Percentiles rank a stretch among this genome's conserved stretches.
Conservation (phyloP, 2,888 invertebrate species). For the Formica aserva region DNA sequence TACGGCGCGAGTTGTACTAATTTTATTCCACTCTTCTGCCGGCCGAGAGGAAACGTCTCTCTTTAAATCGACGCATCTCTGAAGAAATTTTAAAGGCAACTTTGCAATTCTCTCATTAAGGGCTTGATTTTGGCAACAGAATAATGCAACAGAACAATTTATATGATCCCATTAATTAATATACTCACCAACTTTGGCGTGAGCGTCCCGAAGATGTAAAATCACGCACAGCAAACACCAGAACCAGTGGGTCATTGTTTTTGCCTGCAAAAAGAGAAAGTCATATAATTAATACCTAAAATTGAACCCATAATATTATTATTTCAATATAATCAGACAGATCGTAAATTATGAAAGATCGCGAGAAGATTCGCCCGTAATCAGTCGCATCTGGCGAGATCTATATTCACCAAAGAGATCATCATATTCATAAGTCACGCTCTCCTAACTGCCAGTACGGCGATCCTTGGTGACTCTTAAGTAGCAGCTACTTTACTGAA, state of each 20-base stretch:
- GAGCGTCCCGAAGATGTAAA: conserved; percentile 75
- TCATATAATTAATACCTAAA: neutral
- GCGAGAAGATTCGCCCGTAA: conserved; percentile 35
- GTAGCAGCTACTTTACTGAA: conserved; percentile 10
- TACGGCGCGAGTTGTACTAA: conserved; percentile 14
- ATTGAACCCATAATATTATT: neutral
- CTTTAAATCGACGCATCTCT: neutral
- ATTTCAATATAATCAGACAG: neutral
- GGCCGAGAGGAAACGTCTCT: neutral
- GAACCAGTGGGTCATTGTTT: conserved; percentile 75
- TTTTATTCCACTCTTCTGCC: conserved; percentile 26
- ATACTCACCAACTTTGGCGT: conserved; percentile 81
- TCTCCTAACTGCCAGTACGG: conserved; percentile 16
- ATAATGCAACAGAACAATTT: neutral
- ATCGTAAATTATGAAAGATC: neutral
- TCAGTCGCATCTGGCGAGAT: conserved; percentile 31
- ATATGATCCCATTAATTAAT: neutral
- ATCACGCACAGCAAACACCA: conserved; percentile 78
- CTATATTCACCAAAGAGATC: conserved; percentile 16
- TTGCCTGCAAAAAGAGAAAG: conserved; percentile 76
- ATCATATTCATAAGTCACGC: conserved; percentile 57
- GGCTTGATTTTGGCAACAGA: neutral
- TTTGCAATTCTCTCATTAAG: neutral
- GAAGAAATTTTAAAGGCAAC: neutral
- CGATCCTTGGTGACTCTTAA: conserved; percentile 8